Conservation (phyloP, 2,888 invertebrate genomes). For the Andrena camellia region DNA sequence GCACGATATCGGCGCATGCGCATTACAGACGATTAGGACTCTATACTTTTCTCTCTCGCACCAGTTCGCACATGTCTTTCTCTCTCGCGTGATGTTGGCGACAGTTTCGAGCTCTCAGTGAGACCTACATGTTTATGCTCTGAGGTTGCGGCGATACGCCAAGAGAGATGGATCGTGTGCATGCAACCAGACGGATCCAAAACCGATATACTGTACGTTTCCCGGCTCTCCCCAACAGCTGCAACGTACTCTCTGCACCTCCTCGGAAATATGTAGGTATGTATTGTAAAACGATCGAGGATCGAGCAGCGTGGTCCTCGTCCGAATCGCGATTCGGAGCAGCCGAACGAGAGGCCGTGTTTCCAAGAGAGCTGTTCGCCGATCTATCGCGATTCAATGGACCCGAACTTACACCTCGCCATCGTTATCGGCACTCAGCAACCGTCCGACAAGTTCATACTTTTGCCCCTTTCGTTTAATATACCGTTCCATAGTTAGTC, state of each 20-base stretch:
- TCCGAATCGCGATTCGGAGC: constrained; percentile 5
- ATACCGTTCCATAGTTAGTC: constrained; percentile 16
- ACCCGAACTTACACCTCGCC: constrained; percentile 43
- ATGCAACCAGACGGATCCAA: constrained; percentile 34
- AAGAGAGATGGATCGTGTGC: constrained; percentile 18
- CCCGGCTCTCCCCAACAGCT: neutral
- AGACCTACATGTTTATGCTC: no score
- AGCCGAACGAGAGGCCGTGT: neutral
- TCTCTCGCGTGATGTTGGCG: no score
- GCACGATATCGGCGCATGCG: no score
- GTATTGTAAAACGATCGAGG: neutral
- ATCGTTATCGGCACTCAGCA: constrained; percentile 70
- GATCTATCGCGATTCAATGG: constrained; percentile 21
- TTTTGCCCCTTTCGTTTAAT: neutral
- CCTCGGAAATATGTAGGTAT: no score
- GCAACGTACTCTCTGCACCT: neutral
- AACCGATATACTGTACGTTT: constrained; percentile 11
- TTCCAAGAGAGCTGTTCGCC: neutral
- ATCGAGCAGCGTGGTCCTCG: neutral
- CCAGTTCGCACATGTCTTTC: no score
- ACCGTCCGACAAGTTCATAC: constrained; percentile 4
- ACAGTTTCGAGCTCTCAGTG: no score
- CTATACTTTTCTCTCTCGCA: no score
- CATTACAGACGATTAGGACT: no score
- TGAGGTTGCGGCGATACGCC: neutral